phyloP scores from a whole-genome alignment of 2,113 vertebrate genomes.

The Istiophorus platypterus region DNA sequence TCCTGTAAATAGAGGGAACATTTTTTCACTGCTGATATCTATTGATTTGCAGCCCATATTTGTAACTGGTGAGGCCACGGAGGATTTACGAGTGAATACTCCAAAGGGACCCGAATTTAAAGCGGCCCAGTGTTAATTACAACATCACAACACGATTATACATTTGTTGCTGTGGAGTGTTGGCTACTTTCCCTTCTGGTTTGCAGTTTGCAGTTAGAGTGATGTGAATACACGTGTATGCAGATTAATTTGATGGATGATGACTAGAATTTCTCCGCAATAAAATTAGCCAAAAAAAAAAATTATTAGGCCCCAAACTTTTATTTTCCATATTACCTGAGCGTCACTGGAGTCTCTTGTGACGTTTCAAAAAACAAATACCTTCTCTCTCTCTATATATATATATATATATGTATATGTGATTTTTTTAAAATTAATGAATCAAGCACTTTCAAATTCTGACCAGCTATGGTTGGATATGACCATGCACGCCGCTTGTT shows the following conservation, averaged over 20 bases:
- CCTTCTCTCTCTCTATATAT: too few species aligned
- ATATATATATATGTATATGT: too few species aligned
- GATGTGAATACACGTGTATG: background rate
- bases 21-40: conserved; percentile 63
- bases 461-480: too few species aligned
- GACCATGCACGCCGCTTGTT: background rate
- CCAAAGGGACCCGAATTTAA: conserved; percentile 36
- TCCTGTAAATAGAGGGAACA: conserved; percentile 59
- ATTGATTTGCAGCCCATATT: conserved; percentile 63
- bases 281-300: conserved; percentile 8
- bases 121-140: conserved; percentile 49
- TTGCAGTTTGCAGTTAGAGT: background rate
- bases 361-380: background rate
- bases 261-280: background rate
- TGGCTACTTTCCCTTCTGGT: background rate
- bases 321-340: conserved; percentile 7
- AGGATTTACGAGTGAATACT: conserved; percentile 58
- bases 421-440: too few species aligned
- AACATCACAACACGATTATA: background rate
- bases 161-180: conserved; percentile 23
- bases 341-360: background rate
- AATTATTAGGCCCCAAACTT: background rate
- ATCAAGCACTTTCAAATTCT: background rate
- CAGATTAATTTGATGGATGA: background rate
- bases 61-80: conserved; percentile 54